Percentiles rank a stretch among this genome's conserved stretches.
phyloP scores from a whole-genome alignment of 2,113 vertebrate species.

The Campylomormyrus tamandua region DNA sequence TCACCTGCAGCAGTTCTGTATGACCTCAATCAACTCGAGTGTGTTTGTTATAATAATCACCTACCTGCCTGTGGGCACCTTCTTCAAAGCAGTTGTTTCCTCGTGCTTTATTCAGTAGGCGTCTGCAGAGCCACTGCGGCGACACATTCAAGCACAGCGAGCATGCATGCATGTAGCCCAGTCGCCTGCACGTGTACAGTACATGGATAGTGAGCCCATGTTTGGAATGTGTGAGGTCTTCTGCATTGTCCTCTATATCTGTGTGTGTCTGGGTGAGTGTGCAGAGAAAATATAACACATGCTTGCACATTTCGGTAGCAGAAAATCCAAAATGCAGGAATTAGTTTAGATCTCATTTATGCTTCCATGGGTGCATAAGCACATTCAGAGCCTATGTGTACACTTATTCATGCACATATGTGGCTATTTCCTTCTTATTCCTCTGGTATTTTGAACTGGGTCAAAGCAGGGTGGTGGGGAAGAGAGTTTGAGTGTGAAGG shows the following conservation, averaged over 20 bases:
- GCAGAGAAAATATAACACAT: not conserved
- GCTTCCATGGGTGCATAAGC: not conserved
- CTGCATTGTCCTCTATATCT: not conserved
- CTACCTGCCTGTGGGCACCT: not conserved
- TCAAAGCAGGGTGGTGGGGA: constrained; percentile 27
- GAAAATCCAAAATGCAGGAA: not conserved
- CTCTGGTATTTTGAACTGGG: not conserved
- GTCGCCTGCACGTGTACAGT: not conserved
- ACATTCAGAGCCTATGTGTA: not conserved
- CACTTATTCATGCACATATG: not conserved
- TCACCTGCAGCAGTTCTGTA: not conserved
- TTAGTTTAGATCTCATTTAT: not conserved
- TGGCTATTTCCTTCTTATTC: not conserved
- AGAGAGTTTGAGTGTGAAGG: constrained; percentile 29
- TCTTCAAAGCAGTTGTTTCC: not conserved
- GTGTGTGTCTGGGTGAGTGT: not conserved
- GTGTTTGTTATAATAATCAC: constrained; percentile 20
- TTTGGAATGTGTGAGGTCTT: not conserved
- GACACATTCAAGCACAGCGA: not conserved
- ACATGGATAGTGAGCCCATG: not conserved
- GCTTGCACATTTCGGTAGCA: not conserved
- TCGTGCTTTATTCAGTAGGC: not conserved
- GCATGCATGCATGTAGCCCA: not conserved
- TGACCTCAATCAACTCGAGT: constrained; percentile 8
- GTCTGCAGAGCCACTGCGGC: not conserved